Percentiles rank a stretch among this genome's conserved stretches.
These are phyloP conservation scores for Dione vanillae DNA, from an alignment of 2,888 invertebrate genomes.

Conservation along the genomic window DNA sequence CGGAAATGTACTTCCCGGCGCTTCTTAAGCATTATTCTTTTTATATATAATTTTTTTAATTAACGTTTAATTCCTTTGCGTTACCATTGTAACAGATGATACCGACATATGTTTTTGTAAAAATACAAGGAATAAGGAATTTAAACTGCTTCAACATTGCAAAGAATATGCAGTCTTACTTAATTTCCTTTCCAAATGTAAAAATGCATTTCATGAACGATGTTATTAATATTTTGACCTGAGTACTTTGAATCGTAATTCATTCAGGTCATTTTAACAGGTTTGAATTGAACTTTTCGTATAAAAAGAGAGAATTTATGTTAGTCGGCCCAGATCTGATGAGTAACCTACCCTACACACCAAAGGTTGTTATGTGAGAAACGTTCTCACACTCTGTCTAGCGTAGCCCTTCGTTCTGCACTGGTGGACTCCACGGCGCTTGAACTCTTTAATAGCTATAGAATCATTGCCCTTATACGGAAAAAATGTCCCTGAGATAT, in stretches of 20 bases:
- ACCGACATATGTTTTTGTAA: slow-evolving; percentile 24
- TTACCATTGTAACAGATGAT: slow-evolving; percentile 37
- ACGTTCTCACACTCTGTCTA: slow-evolving; percentile 50
- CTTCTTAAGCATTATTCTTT: slow-evolving; percentile 54
- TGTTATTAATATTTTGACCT: slow-evolving; percentile 28
- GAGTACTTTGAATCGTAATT: slow-evolving; percentile 32
- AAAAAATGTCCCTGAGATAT: slow-evolving; percentile 29
- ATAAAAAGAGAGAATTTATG: slow-evolving; percentile 5
- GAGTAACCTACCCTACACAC: not conserved
- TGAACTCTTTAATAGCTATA: slow-evolving; percentile 66
- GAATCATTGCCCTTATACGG: slow-evolving; percentile 60
- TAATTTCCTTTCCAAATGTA: slow-evolving; percentile 34
- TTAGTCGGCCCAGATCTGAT: not conserved
- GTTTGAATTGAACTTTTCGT: slow-evolving; percentile 30
- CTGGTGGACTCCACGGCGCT: slow-evolving; percentile 67
- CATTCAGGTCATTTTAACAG: slow-evolving; percentile 22
- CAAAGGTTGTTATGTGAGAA: slow-evolving; percentile 26
- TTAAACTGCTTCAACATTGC: slow-evolving; percentile 30
- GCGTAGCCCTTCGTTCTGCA: slow-evolving; percentile 62
- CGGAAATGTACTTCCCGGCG: slow-evolving; percentile 74
- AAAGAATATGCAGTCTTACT: slow-evolving; percentile 33
- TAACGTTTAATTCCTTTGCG: slow-evolving; percentile 53
- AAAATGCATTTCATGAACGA: slow-evolving; percentile 30
- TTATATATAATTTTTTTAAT: slow-evolving; percentile 68
- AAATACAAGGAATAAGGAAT: slow-evolving; percentile 26